Evolutionary conservation across 2,113 vertebrate species (phyloP).

Genomic region (Ceyx margarethae): DNA sequence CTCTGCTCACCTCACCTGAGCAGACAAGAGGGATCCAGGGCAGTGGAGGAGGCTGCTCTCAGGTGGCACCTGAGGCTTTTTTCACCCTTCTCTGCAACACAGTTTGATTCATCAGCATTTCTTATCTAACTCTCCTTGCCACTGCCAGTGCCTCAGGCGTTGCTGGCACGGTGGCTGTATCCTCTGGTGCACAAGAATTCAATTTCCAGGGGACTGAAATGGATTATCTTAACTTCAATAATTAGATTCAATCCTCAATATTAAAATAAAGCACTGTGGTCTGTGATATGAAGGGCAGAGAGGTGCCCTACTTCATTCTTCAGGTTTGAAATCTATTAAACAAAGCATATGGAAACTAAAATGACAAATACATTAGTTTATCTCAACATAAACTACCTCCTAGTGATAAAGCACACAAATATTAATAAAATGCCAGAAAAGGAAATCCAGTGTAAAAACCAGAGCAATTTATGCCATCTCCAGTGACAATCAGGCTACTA

Average conservation of each 20-base stretch:
- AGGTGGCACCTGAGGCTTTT: not conserved
- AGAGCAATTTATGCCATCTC: not conserved
- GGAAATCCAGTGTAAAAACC: not conserved
- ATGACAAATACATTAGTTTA: not conserved
- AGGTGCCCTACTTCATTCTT: not conserved
- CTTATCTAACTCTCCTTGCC: not conserved
- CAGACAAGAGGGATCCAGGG: fast-evolving
- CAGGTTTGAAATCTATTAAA: not conserved
- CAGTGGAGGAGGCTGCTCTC: not conserved
- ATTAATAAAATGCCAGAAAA: not conserved
- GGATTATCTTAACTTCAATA: not conserved
- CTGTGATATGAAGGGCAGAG: not conserved
- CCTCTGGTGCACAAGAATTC: not conserved
- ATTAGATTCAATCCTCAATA: not conserved
- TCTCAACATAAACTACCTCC: not conserved
- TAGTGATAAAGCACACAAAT: not conserved
- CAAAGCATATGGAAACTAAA: not conserved
- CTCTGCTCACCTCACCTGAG: not conserved
- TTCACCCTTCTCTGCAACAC: not conserved
- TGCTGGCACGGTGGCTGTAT: not conserved
- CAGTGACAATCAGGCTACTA: not conserved
- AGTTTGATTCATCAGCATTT: not conserved
- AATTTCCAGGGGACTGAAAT: constrained; percentile 3
- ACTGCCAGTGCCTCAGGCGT: not conserved
- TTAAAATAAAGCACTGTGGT: not conserved